Conservation (phyloP, 2,113 vertebrate genomes). For the Bubo scandiacus region DNA sequence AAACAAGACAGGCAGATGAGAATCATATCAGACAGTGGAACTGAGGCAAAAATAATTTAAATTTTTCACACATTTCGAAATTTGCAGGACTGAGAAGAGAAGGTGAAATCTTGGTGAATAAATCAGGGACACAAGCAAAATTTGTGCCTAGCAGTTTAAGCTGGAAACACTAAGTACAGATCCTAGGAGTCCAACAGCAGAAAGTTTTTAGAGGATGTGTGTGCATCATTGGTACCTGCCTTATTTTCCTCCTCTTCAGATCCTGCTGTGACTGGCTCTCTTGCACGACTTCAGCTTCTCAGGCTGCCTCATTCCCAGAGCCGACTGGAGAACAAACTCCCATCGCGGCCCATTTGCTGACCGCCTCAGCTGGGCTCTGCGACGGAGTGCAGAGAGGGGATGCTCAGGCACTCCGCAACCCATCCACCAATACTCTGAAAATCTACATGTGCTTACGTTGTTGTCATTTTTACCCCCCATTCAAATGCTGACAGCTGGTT, state of each 20-base stretch:
- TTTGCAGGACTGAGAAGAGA: neutral
- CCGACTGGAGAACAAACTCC: accelerated
- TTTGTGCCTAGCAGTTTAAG: neutral
- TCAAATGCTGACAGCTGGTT: neutral
- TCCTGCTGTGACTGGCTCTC: neutral
- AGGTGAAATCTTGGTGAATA: neutral
- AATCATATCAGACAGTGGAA: neutral
- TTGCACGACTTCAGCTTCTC: accelerated
- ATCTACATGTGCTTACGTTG: neutral
- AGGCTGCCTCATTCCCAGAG: neutral
- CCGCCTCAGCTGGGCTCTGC: neutral
- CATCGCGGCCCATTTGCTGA: accelerated
- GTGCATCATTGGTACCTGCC: neutral
- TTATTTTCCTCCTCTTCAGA: neutral
- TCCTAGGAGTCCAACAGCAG: neutral
- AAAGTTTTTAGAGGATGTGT: neutral
- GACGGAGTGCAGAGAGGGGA: accelerated
- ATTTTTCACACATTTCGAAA: constrained; percentile 18
- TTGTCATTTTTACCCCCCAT: neutral
- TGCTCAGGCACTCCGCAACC: neutral
- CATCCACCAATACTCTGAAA: neutral
- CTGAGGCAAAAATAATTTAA: constrained; percentile 41
- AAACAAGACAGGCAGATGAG: constrained; percentile 34
- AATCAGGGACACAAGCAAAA: neutral
- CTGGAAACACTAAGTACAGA: neutral